Conservation (phyloP, 2,797 vertebrate species). For the Bradypodion ventrale region DNA sequence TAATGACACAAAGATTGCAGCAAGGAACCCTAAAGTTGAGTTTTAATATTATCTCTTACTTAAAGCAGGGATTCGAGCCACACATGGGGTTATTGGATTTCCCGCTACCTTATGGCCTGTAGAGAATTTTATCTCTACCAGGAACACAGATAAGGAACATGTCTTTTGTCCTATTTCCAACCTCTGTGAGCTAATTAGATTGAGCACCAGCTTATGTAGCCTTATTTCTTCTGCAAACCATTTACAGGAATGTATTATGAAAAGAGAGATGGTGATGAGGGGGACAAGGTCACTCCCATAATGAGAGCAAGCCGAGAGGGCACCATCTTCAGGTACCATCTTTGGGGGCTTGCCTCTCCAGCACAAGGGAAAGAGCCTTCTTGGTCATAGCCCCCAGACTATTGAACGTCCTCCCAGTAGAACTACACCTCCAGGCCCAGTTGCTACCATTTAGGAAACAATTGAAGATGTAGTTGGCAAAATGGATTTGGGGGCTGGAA, state of each 20-base stretch:
- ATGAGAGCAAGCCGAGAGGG: no score
- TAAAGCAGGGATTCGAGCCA: rapidly evolving
- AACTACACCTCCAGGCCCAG: no score
- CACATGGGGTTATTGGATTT: background rate
- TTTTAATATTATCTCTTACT: background rate
- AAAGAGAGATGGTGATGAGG: no score
- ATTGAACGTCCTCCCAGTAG: no score
- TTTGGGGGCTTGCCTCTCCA: no score
- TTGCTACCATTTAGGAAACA: no score
- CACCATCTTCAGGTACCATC: no score
- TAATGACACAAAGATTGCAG: slow-evolving; percentile 26
- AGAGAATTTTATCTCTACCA: background rate
- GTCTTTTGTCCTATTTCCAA: background rate
- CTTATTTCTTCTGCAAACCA: background rate
- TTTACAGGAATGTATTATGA: background rate
- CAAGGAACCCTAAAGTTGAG: slow-evolving; percentile 8
- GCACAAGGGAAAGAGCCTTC: no score
- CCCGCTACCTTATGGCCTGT: background rate
- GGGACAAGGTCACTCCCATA: no score
- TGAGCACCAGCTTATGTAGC: background rate
- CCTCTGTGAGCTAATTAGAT: background rate
- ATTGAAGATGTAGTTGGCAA: no score
- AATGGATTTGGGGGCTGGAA: no score
- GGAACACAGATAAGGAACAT: background rate
- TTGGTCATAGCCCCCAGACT: no score